phyloP scores from a whole-genome alignment of 2,797 vertebrate species.

The Catharus ustulatus region DNA sequence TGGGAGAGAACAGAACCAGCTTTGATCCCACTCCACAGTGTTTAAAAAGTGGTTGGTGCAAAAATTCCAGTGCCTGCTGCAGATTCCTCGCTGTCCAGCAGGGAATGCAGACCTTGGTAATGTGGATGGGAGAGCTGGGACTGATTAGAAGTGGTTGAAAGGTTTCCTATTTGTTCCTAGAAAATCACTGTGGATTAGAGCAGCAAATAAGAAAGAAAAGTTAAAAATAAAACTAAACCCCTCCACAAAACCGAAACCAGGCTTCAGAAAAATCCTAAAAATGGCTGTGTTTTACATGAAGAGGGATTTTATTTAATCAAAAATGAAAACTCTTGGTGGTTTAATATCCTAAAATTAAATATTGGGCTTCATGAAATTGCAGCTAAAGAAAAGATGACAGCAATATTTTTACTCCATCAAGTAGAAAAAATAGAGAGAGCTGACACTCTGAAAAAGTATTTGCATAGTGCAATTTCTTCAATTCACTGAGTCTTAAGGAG shows the following conservation, averaged over 20 bases:
- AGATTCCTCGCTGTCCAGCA: background rate
- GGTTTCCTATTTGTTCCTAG: constrained; percentile 14
- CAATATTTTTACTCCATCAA: background rate
- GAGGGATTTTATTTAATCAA: background rate
- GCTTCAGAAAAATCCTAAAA: background rate
- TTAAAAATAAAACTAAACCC: background rate
- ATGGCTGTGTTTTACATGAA: background rate
- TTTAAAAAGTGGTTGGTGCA: background rate
- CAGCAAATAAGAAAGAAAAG: background rate
- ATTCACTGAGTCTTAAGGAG: background rate
- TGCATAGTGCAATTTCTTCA: background rate
- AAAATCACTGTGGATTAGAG: background rate
- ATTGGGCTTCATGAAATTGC: background rate
- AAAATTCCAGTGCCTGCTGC: background rate
- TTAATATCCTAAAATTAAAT: background rate
- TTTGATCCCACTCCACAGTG: background rate
- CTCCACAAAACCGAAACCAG: background rate
- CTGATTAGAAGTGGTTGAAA: constrained; percentile 33
- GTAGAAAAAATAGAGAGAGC: background rate
- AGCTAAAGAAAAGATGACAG: background rate
- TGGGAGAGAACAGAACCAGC: background rate
- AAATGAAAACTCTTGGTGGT: background rate
- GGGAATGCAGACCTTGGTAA: background rate
- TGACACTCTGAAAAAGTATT: background rate
- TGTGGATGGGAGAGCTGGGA: background rate